phyloP scores from a whole-genome alignment of 1,140 invertebrate species.

The Cyphomyrmex costatus region DNA sequence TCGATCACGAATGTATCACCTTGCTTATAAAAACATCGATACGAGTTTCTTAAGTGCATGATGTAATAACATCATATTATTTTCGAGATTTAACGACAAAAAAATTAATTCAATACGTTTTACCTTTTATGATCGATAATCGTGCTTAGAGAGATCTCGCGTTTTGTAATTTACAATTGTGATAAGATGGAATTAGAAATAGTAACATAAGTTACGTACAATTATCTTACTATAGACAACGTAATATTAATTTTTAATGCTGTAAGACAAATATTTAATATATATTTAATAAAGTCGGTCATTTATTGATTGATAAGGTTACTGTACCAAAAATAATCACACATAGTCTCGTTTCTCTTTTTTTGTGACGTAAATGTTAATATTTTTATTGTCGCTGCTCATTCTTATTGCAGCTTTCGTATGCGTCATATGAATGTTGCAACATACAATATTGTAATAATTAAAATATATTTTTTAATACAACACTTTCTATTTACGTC shows the following conservation, averaged over 20 bases:
- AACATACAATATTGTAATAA: too few relatives aligned
- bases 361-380: background rate
- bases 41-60: slow-evolving; percentile 27
- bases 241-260: background rate
- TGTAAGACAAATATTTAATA: background rate
- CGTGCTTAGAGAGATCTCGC: background rate
- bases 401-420: slow-evolving; percentile 16
- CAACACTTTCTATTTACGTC: slow-evolving; percentile 26
- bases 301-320: background rate
- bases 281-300: background rate
- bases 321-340: background rate
- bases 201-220: background rate
- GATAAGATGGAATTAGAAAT: background rate
- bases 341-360: background rate
- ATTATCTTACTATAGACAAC: background rate
- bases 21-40: slow-evolving; percentile 17
- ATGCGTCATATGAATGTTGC: background rate
- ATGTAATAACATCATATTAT: background rate
- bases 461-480: background rate
- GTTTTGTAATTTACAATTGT: slow-evolving; percentile 8
- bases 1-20: slow-evolving; percentile 9
- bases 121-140: background rate
- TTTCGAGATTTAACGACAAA: background rate
- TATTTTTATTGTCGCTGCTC: background rate
- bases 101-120: slow-evolving; percentile 16